A percentile compares a stretch with the other conserved stretches of the same genome.
phyloP scores from a whole-genome alignment of 1,140 invertebrate genomes.

The Mizuhopecten yessoensis region DNA sequence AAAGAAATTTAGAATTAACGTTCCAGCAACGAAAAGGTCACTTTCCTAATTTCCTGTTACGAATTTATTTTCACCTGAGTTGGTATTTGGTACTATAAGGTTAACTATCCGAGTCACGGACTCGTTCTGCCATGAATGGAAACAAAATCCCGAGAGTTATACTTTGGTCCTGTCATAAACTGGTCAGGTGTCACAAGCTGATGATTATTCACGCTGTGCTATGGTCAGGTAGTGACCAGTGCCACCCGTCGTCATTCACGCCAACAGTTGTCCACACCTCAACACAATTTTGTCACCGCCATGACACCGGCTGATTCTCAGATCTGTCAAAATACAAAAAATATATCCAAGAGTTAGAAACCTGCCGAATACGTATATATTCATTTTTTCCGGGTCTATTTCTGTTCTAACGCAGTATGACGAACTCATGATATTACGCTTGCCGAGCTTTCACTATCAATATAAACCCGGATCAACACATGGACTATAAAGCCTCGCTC shows the following conservation, averaged over 20 bases:
- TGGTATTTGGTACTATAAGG: background rate
- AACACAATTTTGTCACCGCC: background rate
- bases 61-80: slow-evolving; percentile 17
- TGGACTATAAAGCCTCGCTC: background rate
- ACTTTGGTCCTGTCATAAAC: background rate
- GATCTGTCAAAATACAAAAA: slow-evolving; percentile 30
- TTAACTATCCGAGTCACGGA: background rate
- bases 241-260: slow-evolving; percentile 14
- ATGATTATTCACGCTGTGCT: background rate
- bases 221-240: slow-evolving; percentile 19
- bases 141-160: background rate
- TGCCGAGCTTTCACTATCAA: background rate
- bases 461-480: slow-evolving; percentile 33
- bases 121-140: background rate
- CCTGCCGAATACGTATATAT: background rate
- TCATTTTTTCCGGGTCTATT: background rate
- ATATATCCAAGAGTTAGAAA: background rate
- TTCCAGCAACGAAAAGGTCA: slow-evolving; percentile 1
- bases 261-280: background rate
- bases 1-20: background rate
- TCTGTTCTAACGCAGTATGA: background rate
- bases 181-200: background rate
- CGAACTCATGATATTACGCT: background rate
- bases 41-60: background rate
- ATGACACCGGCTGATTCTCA: background rate